A percentile compares a stretch with the other conserved stretches of the same genome.
phyloP scores from a whole-genome alignment of 2,888 invertebrate species.

The Mimachlamys varia region DNA sequence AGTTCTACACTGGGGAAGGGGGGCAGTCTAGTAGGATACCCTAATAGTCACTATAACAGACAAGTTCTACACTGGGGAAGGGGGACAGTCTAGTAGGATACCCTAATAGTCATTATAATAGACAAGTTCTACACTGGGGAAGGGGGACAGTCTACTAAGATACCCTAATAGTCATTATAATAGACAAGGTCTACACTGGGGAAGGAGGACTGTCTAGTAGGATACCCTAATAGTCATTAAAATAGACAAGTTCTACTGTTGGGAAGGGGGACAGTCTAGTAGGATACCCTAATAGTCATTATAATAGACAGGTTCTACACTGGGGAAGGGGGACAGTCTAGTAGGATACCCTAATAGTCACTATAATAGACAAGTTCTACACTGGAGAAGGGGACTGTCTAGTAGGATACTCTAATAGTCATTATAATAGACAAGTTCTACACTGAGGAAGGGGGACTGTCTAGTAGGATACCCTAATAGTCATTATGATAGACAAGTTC shows the following conservation, averaged over 20 bases:
- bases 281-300: neutral
- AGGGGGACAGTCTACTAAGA: neutral
- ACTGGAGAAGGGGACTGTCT: neutral
- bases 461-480: neutral
- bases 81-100: neutral
- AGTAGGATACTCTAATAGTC: neutral
- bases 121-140: neutral
- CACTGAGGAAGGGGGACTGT: neutral
- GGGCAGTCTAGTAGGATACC: neutral
- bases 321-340: too few species aligned
- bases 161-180: neutral
- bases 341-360: too few species aligned
- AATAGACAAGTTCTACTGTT: neutral
- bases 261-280: neutral
- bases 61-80: neutral
- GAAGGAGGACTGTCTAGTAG: neutral
- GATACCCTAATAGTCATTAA: neutral
- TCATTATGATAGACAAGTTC: neutral
- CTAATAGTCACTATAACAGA: neutral
- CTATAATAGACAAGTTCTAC: neutral
- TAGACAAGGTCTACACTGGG: neutral
- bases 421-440: neutral
- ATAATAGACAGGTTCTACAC: neutral
- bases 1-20: neutral
- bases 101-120: neutral